Base-by-base conservation (phyloP, 2,888 invertebrate species). In the Luperina nickerlii region DNA sequence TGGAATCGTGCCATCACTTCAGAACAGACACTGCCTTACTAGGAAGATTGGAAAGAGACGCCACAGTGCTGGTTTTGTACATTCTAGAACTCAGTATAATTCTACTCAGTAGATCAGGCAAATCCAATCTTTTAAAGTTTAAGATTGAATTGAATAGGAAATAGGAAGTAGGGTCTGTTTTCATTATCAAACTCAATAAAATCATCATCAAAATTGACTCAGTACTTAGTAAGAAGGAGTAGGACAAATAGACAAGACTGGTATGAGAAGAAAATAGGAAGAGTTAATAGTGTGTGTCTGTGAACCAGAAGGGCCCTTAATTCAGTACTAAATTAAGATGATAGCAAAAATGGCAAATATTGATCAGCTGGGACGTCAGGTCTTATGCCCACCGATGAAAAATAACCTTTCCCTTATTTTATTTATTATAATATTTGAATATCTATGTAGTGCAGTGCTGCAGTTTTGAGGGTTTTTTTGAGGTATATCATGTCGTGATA, bases 401-500 rank as follows among this genome's bases (percentile, higher is more conserved):
- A 57, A 9, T 24, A 57, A 57, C 2, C 6, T 24, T 42, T 45
- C n/a, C 18, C n/a, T 45, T 68, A 27, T 27, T 45, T 45, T 67
- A 67, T n/a, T 67, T 67, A 67, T n/a, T 5, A 18, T n/a, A 15
- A 15, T n/a, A 45, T n/a, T 42, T 42, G 45, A 66, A 5, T 38
- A 42, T 15, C 24, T 42, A 32, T 32, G 32, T 32, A 32, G 32
- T 32, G 32, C 32, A 67, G 67, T 70, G 54, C 8, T 24, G 54
- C 54, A 57, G 54, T 57, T 57, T 20, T 57, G 20, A 3, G 3
- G 24, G 7, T 57, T 24, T 54, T 51, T 9, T 60, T 57, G 38
- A 71, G 57, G 57, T 42, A 42, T 71, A 60, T 71, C 57, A 60
- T 71, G 57, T 71, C 57, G 38, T 57, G 42, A 71, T 71, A 60